Evolutionary conservation across 2,113 vertebrate species (phyloP).

Genomic region (Uria aalge): DNA sequence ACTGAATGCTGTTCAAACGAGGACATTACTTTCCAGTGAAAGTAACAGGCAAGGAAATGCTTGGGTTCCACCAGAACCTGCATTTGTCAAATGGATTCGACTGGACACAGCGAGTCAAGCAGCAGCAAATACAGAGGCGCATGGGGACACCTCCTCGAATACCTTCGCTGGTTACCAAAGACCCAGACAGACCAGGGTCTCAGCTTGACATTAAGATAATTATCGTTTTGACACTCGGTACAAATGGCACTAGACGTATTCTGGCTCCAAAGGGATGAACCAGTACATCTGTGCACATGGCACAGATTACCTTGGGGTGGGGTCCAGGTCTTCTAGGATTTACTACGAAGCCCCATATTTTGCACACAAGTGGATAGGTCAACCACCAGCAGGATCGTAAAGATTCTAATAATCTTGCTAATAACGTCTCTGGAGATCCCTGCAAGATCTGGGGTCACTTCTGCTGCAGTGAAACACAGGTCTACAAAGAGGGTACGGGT

Average conservation of each 20-base stretch:
- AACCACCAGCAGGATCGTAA: background rate
- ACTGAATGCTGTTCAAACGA: background rate
- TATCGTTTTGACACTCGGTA: background rate
- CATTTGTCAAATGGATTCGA: background rate
- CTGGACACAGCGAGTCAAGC: accelerated
- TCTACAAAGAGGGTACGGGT: background rate
- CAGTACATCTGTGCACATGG: accelerated
- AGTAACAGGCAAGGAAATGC: background rate
- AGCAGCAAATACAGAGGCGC: background rate
- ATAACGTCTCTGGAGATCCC: background rate
- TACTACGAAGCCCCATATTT: background rate
- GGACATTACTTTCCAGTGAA: background rate
- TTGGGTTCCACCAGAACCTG: background rate
- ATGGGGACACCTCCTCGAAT: background rate
- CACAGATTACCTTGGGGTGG: background rate
- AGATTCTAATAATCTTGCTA: background rate
- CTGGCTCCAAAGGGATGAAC: background rate
- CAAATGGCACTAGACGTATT: background rate
- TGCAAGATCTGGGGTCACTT: background rate
- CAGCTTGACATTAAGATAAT: background rate
- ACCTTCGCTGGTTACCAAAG: background rate
- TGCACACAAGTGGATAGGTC: background rate
- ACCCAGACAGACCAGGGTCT: background rate
- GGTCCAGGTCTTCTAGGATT: background rate
- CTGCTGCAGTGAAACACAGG: background rate